Conservation (phyloP, 1,140 invertebrate species). For the Planococcus citri region DNA sequence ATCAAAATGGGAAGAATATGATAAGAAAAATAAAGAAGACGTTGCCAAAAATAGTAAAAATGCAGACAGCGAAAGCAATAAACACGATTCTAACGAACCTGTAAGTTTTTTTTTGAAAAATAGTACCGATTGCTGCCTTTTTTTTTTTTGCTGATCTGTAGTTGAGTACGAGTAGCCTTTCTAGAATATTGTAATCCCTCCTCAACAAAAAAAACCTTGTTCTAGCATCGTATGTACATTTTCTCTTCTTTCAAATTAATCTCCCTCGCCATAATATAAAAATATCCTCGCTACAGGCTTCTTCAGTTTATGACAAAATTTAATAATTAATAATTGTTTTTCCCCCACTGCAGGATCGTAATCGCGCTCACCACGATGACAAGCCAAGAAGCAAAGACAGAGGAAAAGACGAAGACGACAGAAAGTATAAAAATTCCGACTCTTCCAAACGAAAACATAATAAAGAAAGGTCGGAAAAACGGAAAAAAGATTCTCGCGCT, state of each 20-base stretch:
- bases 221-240: no score
- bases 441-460: background rate
- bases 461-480: background rate
- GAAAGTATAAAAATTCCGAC: background rate
- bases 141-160: no score
- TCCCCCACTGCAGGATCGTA: background rate
- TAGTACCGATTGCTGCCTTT: no score
- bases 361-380: background rate
- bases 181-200: no score
- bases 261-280: no score
- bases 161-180: no score
- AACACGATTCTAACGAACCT: background rate
- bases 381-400: background rate
- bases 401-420: background rate
- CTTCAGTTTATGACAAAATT: no score
- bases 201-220: no score
- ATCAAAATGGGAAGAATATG: conserved; percentile 5
- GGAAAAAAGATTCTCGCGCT: background rate
- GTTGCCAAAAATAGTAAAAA: background rate
- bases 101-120: no score
- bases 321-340: background rate
- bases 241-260: no score
- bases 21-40: background rate
- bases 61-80: background rate
- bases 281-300: no score